Base-by-base conservation (phyloP, 2,797 vertebrate genomes). In the Rhinophrynus dorsalis region DNA sequence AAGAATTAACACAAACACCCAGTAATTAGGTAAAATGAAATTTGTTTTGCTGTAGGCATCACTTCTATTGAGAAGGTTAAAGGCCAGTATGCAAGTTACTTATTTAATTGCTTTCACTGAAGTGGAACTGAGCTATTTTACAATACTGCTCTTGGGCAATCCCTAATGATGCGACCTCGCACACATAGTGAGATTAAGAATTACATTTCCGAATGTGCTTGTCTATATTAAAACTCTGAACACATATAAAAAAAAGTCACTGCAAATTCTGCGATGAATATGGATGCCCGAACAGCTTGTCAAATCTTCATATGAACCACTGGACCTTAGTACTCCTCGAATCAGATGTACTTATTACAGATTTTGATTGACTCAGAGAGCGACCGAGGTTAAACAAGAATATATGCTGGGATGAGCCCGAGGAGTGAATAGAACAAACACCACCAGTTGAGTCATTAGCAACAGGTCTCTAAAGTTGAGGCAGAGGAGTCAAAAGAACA, bases 61-160 rank as follows among this genome's bases (percentile, higher is more conserved):
- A 10, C 21, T 21, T 2, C 54, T 23, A 20, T 2, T 10, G 51
- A 32, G 12, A 21, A 37, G 54, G 54, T 37, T 35, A 33, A 38
- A 56, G 54, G 54, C n/a, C 54, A 24, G 18, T 13, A n/a, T n/a
- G 30, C 30, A 12, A 23, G 30, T 37, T 38, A 38, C 32, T 21
- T 55, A 33, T 56, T 37, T 56, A 56, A 56, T 38, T 37, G 54
- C 33, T 3, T 13, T 23, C 32, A 21, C 6, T 29, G 32, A 38
- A 56, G 32, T 33, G 32, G 54, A 56, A 56, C 54, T 5, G 18
- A 23, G 54, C 11, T 56, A 23, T 56, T 17, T 37, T 13, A 56
- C 10, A 21, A n/a, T 37, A 20, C 4, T 13, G 13, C 27, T 21
- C 10, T 55, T 12, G 11, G 51, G 30, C 29, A 33, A 10, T 55